Percentiles rank a stretch among this genome's conserved stretches.
Evolutionary conservation across 2,888 invertebrate species (phyloP).

Genomic region (Bombyx huttoni): DNA sequence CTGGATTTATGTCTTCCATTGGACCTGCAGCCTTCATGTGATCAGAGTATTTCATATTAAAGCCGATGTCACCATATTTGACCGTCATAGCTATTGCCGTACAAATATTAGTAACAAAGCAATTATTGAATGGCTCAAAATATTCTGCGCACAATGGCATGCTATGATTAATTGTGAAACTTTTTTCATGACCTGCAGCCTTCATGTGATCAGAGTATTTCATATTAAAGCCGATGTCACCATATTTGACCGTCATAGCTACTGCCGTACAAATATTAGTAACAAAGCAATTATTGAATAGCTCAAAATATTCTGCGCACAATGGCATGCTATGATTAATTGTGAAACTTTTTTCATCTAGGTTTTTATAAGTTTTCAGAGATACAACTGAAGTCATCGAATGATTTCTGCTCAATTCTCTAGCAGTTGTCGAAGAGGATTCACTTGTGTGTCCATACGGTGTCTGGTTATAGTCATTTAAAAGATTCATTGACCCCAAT

Average conservation of each 20-base stretch:
- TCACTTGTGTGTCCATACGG: slow-evolving; percentile 13
- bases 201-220: slow-evolving; percentile 38
- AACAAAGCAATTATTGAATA: slow-evolving; percentile 20
- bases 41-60: slow-evolving; percentile 36
- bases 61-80: slow-evolving; percentile 45
- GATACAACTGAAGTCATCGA: slow-evolving; percentile 35
- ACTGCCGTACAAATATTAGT: slow-evolving; percentile 11
- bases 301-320: slow-evolving; percentile 24
- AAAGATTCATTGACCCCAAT: slow-evolving; percentile 33
- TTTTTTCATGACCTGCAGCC: slow-evolving; percentile 11
- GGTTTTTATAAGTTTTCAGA: slow-evolving; percentile 42
- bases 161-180: slow-evolving; percentile 9
- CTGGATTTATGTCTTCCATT: slow-evolving; percentile 12
- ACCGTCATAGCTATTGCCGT: slow-evolving; percentile 30
- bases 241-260: slow-evolving; percentile 33
- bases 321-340: slow-evolving; percentile 22
- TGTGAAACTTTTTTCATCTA: slow-evolving; percentile 32
- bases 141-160: slow-evolving; percentile 29
- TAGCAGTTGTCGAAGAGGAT: slow-evolving; percentile 11
- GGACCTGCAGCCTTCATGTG: slow-evolving; percentile 21
- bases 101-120: slow-evolving; percentile 2
- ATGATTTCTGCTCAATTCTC: slow-evolving; percentile 16
- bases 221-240: slow-evolving; percentile 46
- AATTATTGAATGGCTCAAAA: slow-evolving; percentile 25
- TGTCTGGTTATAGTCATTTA: slow-evolving; percentile 30